Conservation (phyloP, 1,140 invertebrate genomes). For the Lordiphosa clarofinis region DNA sequence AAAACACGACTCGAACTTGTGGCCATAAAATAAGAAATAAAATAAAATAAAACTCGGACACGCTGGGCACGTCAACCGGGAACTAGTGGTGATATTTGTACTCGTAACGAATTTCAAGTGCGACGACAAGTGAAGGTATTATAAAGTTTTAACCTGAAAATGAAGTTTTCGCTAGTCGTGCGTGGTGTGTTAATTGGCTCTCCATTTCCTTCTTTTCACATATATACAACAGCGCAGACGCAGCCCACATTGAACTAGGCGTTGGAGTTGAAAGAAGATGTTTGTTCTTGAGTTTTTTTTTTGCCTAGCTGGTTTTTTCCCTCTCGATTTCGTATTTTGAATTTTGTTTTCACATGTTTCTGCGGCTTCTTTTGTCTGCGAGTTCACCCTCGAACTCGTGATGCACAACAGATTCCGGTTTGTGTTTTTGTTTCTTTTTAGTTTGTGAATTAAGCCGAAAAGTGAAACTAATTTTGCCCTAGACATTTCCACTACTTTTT, state of each 20-base stretch:
- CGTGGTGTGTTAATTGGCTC: slow-evolving; percentile 42
- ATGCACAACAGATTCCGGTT: slow-evolving; percentile 61
- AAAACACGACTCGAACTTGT: slow-evolving; percentile 11
- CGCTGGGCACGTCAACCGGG: slow-evolving; percentile 3
- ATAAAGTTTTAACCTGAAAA: slow-evolving; percentile 14
- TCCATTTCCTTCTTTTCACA: slow-evolving; percentile 23
- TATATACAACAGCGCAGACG: slow-evolving; percentile 40
- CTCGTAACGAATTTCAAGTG: slow-evolving; percentile 6
- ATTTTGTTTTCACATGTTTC: slow-evolving; percentile 44
- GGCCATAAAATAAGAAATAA: neutral
- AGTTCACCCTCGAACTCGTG: slow-evolving; percentile 33
- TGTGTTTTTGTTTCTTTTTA: slow-evolving; percentile 6
- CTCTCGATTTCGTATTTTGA: slow-evolving; percentile 50
- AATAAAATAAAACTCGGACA: slow-evolving; percentile 17
- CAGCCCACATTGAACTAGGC: slow-evolving; percentile 17
- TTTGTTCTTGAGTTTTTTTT: slow-evolving; percentile 31
- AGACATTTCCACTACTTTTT: slow-evolving; percentile 10
- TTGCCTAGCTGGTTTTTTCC: slow-evolving; percentile 43
- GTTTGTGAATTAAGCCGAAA: slow-evolving; percentile 33
- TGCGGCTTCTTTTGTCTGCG: slow-evolving; percentile 31
- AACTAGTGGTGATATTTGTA: slow-evolving; percentile 2
- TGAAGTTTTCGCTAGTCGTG: slow-evolving; percentile 11
- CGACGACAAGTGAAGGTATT: slow-evolving; percentile 17
- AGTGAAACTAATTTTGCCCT: slow-evolving; percentile 46
- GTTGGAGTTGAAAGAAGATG: slow-evolving; percentile 2